Evolutionary conservation across 92 coral and sea anemone genomes (phyloP).

Genomic region (Desmophyllum pertusum): DNA sequence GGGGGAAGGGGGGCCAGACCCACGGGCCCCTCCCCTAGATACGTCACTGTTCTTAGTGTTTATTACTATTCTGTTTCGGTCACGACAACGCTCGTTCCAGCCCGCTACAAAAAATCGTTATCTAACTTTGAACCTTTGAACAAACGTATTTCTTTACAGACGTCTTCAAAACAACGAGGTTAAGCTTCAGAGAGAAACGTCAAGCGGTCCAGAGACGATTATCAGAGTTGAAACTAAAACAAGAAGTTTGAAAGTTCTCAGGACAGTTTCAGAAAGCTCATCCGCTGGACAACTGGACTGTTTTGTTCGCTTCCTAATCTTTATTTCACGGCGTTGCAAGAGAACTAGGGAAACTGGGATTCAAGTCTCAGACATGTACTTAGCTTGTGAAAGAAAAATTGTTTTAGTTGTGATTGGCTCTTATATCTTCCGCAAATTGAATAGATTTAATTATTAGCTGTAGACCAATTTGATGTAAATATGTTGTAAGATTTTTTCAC

Average conservation of each 20-base stretch:
- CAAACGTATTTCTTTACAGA: background rate
- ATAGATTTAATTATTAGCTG: background rate
- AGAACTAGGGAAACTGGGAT: background rate
- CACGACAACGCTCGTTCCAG: too few species aligned
- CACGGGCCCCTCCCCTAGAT: too few species aligned
- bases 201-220: background rate
- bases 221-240: background rate
- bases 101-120: background rate
- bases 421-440: background rate
- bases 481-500: background rate
- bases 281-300: background rate
- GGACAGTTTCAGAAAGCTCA: background rate
- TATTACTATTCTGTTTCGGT: too few species aligned
- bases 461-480: background rate
- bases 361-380: background rate
- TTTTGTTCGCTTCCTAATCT: conserved; percentile 29
- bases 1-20: too few species aligned
- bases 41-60: too few species aligned
- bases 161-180: background rate
- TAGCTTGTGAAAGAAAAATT: background rate
- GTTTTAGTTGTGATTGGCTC: too few species aligned
- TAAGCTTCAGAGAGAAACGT: conserved; percentile 3
- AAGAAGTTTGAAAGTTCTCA: background rate
- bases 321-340: conserved; percentile 2
- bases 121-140: background rate